Evolutionary conservation across 2,797 vertebrate species (phyloP).

Genomic region (Characodon lateralis): DNA sequence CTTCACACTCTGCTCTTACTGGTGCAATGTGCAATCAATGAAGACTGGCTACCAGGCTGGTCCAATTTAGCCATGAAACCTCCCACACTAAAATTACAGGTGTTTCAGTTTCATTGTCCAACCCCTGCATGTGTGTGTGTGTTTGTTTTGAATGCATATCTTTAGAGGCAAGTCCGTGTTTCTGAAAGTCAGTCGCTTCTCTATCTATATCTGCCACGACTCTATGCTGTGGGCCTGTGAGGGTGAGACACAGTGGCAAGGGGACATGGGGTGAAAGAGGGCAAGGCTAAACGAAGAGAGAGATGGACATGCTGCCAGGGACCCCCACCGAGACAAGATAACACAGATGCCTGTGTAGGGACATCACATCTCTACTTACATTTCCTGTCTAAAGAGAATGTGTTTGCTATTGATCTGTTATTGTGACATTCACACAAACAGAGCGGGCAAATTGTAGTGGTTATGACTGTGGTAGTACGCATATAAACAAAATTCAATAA

Average conservation of each 20-base stretch:
- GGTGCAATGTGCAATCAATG: no score
- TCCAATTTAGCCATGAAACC: no score
- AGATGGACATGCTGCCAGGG: conserved; percentile 43
- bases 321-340: conserved; percentile 52
- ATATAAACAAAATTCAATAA: background rate
- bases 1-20: no score
- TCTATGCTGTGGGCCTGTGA: conserved; percentile 18
- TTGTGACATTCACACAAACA: conserved; percentile 28
- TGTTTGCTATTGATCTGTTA: conserved; percentile 37
- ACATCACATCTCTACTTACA: conserved; percentile 36
- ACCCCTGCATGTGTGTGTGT: background rate
- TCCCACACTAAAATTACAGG: no score
- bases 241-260: conserved; percentile 19
- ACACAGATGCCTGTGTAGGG: conserved; percentile 47
- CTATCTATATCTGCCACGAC: conserved; percentile 15
- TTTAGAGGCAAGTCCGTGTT: conserved; percentile 64
- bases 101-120: no score
- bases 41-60: no score
- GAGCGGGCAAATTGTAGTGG: background rate
- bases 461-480: background rate
- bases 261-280: conserved; percentile 27
- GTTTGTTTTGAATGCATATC: conserved; percentile 29
- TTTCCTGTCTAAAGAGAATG: conserved; percentile 33
- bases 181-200: conserved; percentile 49
- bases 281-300: conserved; percentile 23